phyloP scores from a whole-genome alignment of 2,113 vertebrate species.

The Ia io region DNA sequence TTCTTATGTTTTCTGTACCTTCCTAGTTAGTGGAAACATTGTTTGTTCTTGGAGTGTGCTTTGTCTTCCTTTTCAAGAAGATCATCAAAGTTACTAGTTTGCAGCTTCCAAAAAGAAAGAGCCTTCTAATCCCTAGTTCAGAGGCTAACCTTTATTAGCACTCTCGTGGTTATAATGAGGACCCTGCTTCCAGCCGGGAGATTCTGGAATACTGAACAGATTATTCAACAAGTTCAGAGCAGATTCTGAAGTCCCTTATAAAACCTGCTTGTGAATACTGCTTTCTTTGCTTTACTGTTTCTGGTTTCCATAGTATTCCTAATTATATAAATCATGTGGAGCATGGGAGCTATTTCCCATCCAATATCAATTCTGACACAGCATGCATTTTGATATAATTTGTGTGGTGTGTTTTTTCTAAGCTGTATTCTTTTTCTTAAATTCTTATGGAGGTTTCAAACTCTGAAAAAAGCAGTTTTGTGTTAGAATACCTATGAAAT shows the following conservation, averaged over 20 bases:
- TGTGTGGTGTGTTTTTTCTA: background rate
- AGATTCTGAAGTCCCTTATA: constrained; percentile 56
- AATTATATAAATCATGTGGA: constrained; percentile 57
- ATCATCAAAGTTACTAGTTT: constrained; percentile 64
- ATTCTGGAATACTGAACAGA: constrained; percentile 75
- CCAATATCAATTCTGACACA: background rate
- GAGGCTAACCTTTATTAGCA: constrained; percentile 70
- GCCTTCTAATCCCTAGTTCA: constrained; percentile 70
- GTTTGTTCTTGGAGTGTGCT: constrained; percentile 54
- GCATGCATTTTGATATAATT: background rate
- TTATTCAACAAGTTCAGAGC: constrained; percentile 51
- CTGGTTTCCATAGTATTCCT: constrained; percentile 63
- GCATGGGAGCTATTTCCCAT: constrained; percentile 45
- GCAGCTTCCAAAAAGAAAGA: constrained; percentile 70
- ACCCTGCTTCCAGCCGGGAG: constrained; percentile 74
- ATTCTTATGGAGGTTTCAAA: background rate
- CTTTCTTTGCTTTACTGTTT: constrained; percentile 66
- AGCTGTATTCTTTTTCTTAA: background rate
- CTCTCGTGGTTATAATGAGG: constrained; percentile 59
- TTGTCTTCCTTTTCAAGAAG: constrained; percentile 62
- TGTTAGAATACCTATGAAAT: constrained; percentile 26
- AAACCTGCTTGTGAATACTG: constrained; percentile 60
- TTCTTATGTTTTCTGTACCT: constrained; percentile 68
- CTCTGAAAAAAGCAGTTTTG: constrained; percentile 27
- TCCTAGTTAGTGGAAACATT: constrained; percentile 54